Percentiles rank a stretch among this genome's conserved stretches.
phyloP scores from a whole-genome alignment of 1,140 invertebrate species.

The Drosophila erecta region DNA sequence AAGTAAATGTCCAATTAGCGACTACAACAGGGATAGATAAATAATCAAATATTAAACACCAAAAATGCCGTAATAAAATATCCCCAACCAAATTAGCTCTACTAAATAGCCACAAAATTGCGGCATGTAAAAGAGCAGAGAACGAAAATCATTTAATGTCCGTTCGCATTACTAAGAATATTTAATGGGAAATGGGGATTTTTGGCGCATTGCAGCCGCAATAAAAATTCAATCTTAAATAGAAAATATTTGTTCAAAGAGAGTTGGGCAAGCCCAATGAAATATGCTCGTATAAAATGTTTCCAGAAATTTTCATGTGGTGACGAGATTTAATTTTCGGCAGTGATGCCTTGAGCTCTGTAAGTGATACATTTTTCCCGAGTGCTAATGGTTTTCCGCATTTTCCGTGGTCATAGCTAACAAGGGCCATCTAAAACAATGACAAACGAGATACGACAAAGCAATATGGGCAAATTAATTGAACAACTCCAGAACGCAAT shows the following conservation, averaged over 20 bases:
- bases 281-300: not conserved
- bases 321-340: not conserved
- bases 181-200: slow-evolving; percentile 12
- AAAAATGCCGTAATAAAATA: slow-evolving; percentile 6
- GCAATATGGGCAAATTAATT: slow-evolving; percentile 66
- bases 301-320: not conserved
- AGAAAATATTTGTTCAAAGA: slow-evolving; percentile 14
- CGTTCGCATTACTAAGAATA: slow-evolving; percentile 30
- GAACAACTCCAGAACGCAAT: slow-evolving; percentile 66
- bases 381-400: slow-evolving; percentile 2
- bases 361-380: not conserved
- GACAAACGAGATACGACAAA: slow-evolving; percentile 25
- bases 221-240: slow-evolving; percentile 50
- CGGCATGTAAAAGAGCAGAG: not conserved
- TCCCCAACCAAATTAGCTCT: slow-evolving; percentile 17
- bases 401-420: slow-evolving; percentile 4
- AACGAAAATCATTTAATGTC: slow-evolving; percentile 13
- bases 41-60: slow-evolving; percentile 21
- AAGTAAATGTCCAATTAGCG: slow-evolving; percentile 50
- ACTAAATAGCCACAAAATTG: slow-evolving; percentile 25
- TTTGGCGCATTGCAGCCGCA: slow-evolving; percentile 13
- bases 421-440: slow-evolving; percentile 30
- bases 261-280: not conserved
- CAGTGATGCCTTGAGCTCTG: not conserved
- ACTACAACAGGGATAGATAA: slow-evolving; percentile 17